Evolutionary conservation across 2,888 invertebrate genomes (phyloP).

Genomic region (Zygogramma bicolorata): DNA sequence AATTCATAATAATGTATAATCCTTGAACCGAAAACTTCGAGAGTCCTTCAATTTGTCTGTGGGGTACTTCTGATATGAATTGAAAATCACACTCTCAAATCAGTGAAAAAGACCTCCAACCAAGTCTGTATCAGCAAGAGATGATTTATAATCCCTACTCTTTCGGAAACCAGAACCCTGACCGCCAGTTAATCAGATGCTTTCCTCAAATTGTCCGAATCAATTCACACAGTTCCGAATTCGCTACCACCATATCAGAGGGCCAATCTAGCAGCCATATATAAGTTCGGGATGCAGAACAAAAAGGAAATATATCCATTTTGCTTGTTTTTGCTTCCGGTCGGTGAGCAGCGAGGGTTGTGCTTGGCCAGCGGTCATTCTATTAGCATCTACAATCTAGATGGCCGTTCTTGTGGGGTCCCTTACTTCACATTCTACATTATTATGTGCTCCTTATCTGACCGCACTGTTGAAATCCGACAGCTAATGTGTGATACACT

Average conservation of each 20-base stretch:
- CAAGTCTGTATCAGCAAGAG: neutral
- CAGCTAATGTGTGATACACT: constrained; percentile 47
- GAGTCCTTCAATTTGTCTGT: too few relatives aligned
- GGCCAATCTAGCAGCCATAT: constrained; percentile 61
- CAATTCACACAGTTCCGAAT: constrained; percentile 62
- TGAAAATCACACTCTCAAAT: too few relatives aligned
- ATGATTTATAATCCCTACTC: too few relatives aligned
- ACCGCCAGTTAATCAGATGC: neutral
- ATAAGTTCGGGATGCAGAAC: constrained; percentile 59
- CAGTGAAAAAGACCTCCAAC: too few relatives aligned
- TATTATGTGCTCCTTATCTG: constrained; percentile 59
- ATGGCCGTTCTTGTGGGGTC: constrained; percentile 65
- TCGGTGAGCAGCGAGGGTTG: constrained; percentile 55
- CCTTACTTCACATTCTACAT: constrained; percentile 63
- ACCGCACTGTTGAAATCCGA: constrained; percentile 52
- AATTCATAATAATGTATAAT: too few relatives aligned
- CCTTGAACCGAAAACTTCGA: too few relatives aligned
- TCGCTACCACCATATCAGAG: constrained; percentile 60
- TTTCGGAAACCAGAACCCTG: neutral
- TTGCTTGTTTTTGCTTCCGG: constrained; percentile 67
- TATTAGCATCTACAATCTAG: constrained; percentile 69
- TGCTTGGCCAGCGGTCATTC: constrained; percentile 66
- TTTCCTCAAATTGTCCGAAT: constrained; percentile 60
- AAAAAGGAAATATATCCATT: constrained; percentile 68
- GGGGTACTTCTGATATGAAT: too few relatives aligned